Conservation (phyloP, 2,888 invertebrate species). For the Euclidia mi region DNA sequence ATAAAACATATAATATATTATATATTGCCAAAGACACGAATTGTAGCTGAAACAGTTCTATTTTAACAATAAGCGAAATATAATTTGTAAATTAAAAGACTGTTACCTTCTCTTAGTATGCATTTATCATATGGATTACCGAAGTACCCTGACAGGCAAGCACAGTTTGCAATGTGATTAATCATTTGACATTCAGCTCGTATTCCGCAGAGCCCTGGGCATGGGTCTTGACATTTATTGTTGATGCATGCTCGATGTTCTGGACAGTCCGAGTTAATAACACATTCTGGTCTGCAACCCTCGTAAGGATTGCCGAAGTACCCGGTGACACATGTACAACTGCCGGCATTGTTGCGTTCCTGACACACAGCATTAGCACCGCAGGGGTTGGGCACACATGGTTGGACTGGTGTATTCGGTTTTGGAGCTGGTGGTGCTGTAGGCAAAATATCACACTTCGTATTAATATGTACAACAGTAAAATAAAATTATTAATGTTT, state of each 20-base stretch:
- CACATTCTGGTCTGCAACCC: conserved; percentile 93
- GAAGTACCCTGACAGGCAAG: conserved; percentile 91
- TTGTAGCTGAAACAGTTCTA: too few relatives aligned
- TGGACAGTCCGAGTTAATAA: conserved; percentile 92
- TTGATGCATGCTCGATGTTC: conserved; percentile 92
- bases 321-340: conserved; percentile 92
- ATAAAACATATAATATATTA: conserved; percentile 6
- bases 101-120: conserved; percentile 75
- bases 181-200: conserved; percentile 94
- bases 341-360: conserved; percentile 91
- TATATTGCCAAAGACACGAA: neutral
- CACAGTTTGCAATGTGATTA: conserved; percentile 94
- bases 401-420: conserved; percentile 69
- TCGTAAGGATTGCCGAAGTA: conserved; percentile 93
- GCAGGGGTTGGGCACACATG: conserved; percentile 91
- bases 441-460: neutral
- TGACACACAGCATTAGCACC: conserved; percentile 92
- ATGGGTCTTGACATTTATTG: conserved; percentile 93
- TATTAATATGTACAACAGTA: neutral
- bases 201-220: conserved; percentile 94
- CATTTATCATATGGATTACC: conserved; percentile 92
- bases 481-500: neutral
- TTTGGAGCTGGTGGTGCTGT: conserved; percentile 58
- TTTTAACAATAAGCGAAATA: too few relatives aligned
- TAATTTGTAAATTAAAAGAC: neutral